Evolutionary conservation across 2,888 invertebrate genomes (phyloP).

Genomic region (Amblyjoppa proteus): DNA sequence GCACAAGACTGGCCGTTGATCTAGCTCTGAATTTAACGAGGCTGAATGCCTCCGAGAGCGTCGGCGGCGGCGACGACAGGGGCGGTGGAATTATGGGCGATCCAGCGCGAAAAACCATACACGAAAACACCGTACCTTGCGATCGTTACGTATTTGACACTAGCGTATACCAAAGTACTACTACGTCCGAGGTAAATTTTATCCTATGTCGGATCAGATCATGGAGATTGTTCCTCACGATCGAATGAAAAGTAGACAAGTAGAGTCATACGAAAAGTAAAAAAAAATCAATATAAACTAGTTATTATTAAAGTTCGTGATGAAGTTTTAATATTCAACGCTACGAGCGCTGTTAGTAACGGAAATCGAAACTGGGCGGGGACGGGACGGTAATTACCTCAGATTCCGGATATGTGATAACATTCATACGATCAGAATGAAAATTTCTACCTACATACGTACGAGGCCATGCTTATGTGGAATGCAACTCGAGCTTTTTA

Average conservation of each 20-base stretch:
- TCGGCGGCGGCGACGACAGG: constrained; percentile 69
- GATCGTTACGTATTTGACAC: constrained; percentile 88
- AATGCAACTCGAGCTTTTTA: not conserved
- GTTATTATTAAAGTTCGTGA: not conserved
- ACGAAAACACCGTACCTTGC: constrained; percentile 83
- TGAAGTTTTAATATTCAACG: not conserved
- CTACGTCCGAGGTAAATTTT: constrained; percentile 88
- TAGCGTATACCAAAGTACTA: constrained; percentile 87
- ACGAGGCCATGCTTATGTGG: not conserved
- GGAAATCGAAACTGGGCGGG: not conserved
- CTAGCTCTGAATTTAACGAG: constrained; percentile 79
- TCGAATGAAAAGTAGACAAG: constrained; percentile 15
- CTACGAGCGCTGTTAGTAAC: constrained; percentile 19
- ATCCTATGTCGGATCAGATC: not conserved
- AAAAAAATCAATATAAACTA: constrained; percentile 12
- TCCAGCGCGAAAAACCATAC: constrained; percentile 56
- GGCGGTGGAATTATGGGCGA: constrained; percentile 60
- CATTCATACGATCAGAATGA: not conserved
- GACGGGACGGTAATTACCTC: constrained; percentile 5
- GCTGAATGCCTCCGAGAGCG: constrained; percentile 75
- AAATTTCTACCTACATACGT: not conserved
- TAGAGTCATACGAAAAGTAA: not conserved
- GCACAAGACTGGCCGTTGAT: constrained; percentile 78
- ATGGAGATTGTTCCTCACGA: constrained; percentile 17
- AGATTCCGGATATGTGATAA: constrained; percentile 18